phyloP scores from a whole-genome alignment of 2,888 invertebrate species.

The Antheraea assamensis region DNA sequence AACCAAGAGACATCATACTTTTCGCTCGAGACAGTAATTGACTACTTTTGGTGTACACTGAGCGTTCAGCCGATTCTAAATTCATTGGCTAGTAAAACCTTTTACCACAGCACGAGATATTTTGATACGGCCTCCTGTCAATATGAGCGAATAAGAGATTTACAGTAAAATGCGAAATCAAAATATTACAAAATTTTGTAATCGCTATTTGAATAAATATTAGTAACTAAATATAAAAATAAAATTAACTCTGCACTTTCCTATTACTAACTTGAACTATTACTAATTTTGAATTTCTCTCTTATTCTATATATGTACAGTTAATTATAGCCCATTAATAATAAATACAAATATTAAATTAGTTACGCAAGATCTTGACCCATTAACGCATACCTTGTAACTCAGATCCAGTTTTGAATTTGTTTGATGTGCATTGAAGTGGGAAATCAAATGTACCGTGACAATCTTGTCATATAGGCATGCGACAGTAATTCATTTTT shows the following conservation, averaged over 20 bases:
- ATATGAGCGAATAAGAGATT: no score
- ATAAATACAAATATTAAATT: no score
- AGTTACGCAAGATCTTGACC: neutral
- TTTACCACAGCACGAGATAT: no score
- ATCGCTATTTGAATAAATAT: neutral
- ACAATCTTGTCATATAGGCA: neutral
- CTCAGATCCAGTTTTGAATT: neutral
- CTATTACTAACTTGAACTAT: neutral
- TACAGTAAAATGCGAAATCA: no score
- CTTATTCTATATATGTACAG: no score
- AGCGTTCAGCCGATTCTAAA: no score
- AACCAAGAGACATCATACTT: no score
- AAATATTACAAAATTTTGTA: neutral
- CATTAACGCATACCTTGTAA: neutral
- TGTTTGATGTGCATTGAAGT: neutral
- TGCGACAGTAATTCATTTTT: neutral
- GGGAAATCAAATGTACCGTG: neutral
- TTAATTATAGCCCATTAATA: no score
- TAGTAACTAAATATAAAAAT: neutral
- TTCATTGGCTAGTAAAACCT: no score
- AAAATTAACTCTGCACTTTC: neutral
- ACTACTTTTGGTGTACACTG: no score
- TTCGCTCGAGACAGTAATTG: no score
- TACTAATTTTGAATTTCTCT: neutral
- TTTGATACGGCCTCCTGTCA: no score